phyloP scores from a whole-genome alignment of 2,113 vertebrate genomes.

The Seriola rivoliana region DNA sequence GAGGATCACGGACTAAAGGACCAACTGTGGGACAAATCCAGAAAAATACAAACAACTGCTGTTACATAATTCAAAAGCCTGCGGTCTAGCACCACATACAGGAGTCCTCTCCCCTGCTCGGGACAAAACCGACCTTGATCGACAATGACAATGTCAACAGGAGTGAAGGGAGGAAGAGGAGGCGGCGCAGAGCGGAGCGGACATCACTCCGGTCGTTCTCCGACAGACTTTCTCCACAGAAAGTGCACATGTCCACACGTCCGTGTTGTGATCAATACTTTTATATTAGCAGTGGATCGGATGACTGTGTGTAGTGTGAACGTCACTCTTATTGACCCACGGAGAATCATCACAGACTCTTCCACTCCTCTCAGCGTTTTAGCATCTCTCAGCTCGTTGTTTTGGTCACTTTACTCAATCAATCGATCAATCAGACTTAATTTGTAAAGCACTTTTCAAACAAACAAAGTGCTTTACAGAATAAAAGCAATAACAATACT shows the following conservation, averaged over 20 bases:
- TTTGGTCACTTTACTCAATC: not conserved
- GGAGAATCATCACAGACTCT: not conserved
- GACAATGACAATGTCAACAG: constrained; percentile 25
- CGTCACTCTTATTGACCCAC: not conserved
- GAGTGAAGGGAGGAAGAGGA: constrained; percentile 2
- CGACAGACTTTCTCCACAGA: not conserved
- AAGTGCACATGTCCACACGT: no score
- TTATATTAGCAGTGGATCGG: not conserved
- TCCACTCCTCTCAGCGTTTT: not conserved
- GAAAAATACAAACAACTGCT: constrained; percentile 21
- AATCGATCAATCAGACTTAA: no score
- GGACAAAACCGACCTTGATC: constrained; percentile 40
- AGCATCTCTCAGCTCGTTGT: not conserved
- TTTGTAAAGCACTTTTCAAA: no score
- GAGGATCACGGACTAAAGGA: constrained; percentile 16
- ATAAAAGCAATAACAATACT: no score
- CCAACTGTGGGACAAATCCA: constrained; percentile 34
- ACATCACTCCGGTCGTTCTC: not conserved
- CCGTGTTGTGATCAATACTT: not conserved
- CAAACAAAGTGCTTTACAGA: no score
- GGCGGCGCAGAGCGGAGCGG: not conserved
- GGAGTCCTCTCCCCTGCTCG: not conserved
- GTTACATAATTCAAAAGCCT: constrained; percentile 52
- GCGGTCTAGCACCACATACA: constrained; percentile 6
- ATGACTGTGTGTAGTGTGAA: not conserved